These are phyloP conservation scores for Heteromyza rotundicornis DNA, from an alignment of 2,888 invertebrate genomes.

Conservation along the genomic window DNA sequence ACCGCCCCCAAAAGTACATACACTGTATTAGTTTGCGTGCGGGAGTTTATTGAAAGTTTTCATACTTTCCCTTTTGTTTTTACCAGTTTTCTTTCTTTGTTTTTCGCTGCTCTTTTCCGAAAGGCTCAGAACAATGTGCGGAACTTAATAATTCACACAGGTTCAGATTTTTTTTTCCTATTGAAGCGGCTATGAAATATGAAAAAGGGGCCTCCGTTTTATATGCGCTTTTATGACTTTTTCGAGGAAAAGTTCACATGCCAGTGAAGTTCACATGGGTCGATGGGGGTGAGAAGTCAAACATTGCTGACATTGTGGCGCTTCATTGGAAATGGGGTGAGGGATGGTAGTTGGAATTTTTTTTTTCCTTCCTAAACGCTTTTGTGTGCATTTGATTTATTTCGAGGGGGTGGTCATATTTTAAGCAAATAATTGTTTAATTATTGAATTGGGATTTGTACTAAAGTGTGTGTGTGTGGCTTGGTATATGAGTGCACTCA, in stretches of 20 bases:
- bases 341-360: too few relatives aligned
- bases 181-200: not conserved
- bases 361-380: too few relatives aligned
- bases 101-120: constrained; percentile 26
- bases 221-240: not conserved
- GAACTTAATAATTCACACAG: constrained; percentile 52
- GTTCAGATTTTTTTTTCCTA: constrained; percentile 47
- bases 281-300: not conserved
- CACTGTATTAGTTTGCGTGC: constrained; percentile 42
- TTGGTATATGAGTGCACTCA: too few relatives aligned
- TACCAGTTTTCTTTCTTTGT: not conserved
- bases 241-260: not conserved
- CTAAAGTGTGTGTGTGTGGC: not conserved
- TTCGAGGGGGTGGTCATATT: not conserved
- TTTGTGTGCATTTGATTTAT: too few relatives aligned
- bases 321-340: not conserved
- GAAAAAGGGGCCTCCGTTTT: not conserved
- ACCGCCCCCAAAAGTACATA: not conserved
- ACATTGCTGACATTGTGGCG: not conserved
- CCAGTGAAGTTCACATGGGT: not conserved
- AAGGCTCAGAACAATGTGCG: constrained; percentile 37
- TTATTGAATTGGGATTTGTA: not conserved
- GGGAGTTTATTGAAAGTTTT: constrained; percentile 53
- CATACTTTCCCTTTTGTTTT: constrained; percentile 24
- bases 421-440: not conserved